phyloP scores from a whole-genome alignment of 2,888 invertebrate species.

The Parnassius orleans region DNA sequence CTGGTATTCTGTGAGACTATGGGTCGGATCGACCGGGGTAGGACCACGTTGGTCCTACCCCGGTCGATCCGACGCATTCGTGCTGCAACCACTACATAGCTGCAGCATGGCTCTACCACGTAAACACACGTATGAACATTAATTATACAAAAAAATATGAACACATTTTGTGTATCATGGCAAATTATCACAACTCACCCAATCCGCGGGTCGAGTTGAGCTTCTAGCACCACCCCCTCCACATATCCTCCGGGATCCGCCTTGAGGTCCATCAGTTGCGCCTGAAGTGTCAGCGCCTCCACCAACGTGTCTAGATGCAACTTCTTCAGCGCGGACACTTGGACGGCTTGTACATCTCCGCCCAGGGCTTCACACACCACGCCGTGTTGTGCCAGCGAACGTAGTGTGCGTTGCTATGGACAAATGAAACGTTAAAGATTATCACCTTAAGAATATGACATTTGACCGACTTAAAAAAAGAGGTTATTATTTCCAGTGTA shows the following conservation, averaged over 20 bases:
- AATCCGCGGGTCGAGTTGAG: constrained; percentile 71
- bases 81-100: no score
- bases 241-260: constrained; percentile 91
- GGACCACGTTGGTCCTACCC: no score
- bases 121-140: no score
- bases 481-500: no score
- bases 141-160: no score
- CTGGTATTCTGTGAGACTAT: no score
- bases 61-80: no score
- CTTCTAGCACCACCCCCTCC: constrained; percentile 95
- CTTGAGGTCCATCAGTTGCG: constrained; percentile 92
- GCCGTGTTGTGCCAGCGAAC: constrained; percentile 88
- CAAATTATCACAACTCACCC: constrained; percentile 43
- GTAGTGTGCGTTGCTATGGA: constrained; percentile 85
- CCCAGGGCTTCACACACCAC: constrained; percentile 92
- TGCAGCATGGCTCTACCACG: no score
- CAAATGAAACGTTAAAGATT: background rate
- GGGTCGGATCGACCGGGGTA: no score
- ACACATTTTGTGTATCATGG: no score
- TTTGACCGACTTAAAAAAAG: no score
- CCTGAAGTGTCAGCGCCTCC: constrained; percentile 91
- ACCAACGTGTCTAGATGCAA: constrained; percentile 88
- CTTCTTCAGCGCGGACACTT: constrained; percentile 94
- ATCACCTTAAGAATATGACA: no score
- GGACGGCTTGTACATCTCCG: constrained; percentile 95